These are phyloP conservation scores for Montifringilla adamsi DNA, from an alignment of 2,113 vertebrate species.

Conservation along the genomic window DNA sequence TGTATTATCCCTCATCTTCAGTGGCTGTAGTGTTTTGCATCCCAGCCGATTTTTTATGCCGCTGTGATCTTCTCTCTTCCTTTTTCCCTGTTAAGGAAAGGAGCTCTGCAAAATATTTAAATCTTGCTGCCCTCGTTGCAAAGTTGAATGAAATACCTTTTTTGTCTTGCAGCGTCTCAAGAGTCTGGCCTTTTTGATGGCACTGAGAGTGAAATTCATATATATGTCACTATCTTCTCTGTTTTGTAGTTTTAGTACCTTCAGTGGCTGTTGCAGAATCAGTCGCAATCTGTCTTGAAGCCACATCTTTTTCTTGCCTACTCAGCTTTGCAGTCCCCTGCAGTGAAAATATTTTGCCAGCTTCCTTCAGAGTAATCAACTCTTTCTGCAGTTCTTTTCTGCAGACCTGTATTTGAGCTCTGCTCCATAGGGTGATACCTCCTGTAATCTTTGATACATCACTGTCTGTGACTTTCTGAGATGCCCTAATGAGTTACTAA, in stretches of 20 bases:
- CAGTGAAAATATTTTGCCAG: not conserved
- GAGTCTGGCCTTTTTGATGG: fast-evolving
- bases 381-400: not conserved
- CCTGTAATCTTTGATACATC: fast-evolving
- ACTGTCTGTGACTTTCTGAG: fast-evolving
- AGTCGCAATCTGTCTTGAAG: fast-evolving
- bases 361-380: not conserved
- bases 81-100: fast-evolving
- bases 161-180: fast-evolving
- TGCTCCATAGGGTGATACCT: fast-evolving
- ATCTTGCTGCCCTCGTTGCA: fast-evolving
- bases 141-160: fast-evolving
- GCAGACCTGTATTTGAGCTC: not conserved
- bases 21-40: fast-evolving
- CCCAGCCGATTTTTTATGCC: fast-evolving
- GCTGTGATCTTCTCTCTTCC: fast-evolving
- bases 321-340: not conserved
- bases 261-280: fast-evolving
- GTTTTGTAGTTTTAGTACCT: fast-evolving
- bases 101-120: fast-evolving
- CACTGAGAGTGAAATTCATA: fast-evolving
- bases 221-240: fast-evolving
- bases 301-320: fast-evolving
- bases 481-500: not conserved
- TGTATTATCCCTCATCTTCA: fast-evolving